Percentiles rank a stretch among this genome's conserved stretches.
Evolutionary conservation across 2,113 vertebrate genomes (phyloP).

Genomic region (Stercorarius parasiticus): DNA sequence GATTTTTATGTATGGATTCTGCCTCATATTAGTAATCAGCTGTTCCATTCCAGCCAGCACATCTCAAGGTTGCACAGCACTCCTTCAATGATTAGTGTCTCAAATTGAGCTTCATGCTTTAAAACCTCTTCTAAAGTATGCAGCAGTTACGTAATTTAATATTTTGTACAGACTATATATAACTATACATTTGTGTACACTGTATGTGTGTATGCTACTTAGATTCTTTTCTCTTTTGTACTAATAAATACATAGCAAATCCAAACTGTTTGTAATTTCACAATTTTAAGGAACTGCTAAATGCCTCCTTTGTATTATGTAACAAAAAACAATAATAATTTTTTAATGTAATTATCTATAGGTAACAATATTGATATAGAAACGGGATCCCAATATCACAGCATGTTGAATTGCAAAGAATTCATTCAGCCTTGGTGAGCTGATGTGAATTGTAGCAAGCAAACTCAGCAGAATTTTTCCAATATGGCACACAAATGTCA

Average conservation of each 20-base stretch:
- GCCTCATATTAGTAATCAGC: neutral
- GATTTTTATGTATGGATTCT: neutral
- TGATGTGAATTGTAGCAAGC: neutral
- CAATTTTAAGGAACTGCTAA: neutral
- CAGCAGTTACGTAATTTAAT: neutral
- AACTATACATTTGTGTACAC: neutral
- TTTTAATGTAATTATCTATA: neutral
- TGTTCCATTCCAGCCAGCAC: neutral
- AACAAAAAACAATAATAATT: neutral
- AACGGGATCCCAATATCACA: neutral
- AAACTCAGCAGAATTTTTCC: neutral
- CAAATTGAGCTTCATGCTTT: neutral
- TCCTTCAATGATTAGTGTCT: neutral
- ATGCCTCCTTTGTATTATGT: accelerated
- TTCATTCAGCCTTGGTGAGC: neutral
- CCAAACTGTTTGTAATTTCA: neutral
- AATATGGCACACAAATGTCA: neutral
- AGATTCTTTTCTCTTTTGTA: neutral
- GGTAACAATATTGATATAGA: neutral
- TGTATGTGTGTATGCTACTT: neutral
- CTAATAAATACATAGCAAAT: neutral
- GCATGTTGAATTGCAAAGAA: neutral
- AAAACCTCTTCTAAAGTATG: neutral
- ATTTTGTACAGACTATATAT: neutral
- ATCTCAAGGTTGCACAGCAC: neutral